Percentiles rank a stretch among this genome's conserved stretches.
Conservation (phyloP, 2,113 vertebrate species). For the Tyrannus savana region DNA sequence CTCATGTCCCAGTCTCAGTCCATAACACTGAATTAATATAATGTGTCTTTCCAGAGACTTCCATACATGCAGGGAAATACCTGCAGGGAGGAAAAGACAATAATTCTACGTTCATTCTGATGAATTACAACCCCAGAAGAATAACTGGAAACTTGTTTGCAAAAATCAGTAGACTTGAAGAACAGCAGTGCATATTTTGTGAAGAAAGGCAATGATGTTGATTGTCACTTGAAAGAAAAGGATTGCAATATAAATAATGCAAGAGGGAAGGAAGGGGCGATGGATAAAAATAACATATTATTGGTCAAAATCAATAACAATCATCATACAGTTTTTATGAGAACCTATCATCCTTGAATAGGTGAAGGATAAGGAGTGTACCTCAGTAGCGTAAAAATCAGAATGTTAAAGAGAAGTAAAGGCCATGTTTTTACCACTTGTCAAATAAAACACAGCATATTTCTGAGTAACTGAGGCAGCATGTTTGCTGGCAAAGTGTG, state of each 20-base stretch:
- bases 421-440: conserved; percentile 24
- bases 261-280: background rate
- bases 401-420: background rate
- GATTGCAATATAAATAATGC: conserved; percentile 4
- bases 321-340: background rate
- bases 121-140: background rate
- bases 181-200: background rate
- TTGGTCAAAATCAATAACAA: background rate
- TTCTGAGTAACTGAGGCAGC: background rate
- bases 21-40: background rate
- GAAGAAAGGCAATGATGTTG: conserved; percentile 1
- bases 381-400: background rate
- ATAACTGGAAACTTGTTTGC: background rate
- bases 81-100: conserved; percentile 33
- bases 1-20: background rate
- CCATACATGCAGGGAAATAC: conserved; percentile 12
- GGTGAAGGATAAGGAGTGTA: background rate
- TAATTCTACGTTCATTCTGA: background rate
- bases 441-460: background rate
- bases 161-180: conserved; percentile 22
- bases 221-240: conserved; percentile 29
- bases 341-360: background rate
- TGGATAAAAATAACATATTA: background rate
- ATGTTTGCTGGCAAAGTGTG: conserved; percentile 14
- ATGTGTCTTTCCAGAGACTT: background rate